Conservation (phyloP, 2,888 invertebrate species). For the Macroteleia sp. region DNA sequence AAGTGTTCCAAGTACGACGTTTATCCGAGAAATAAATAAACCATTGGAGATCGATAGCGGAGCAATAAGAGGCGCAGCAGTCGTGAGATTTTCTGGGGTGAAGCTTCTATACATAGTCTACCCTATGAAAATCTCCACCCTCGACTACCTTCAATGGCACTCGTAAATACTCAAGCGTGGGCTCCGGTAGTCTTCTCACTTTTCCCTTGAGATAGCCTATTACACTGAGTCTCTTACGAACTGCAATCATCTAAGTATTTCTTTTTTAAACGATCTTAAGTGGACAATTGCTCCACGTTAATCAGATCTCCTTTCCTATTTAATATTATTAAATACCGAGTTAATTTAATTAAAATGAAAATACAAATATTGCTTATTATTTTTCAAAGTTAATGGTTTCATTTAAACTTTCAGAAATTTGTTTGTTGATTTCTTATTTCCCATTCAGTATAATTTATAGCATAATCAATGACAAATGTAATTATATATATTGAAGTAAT, state of each 20-base stretch:
- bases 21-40: constrained; percentile 59
- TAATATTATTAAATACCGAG: too few species aligned
- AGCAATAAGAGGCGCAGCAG: constrained; percentile 39
- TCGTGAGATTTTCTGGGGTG: constrained; percentile 47
- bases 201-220: constrained; percentile 81
- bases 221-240: constrained; percentile 78
- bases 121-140: constrained; percentile 76
- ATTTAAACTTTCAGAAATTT: too few species aligned
- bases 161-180: constrained; percentile 81
- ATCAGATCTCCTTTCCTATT: too few species aligned
- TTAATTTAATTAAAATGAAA: too few species aligned
- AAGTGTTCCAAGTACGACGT: constrained; percentile 43
- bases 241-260: constrained; percentile 82
- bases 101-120: constrained; percentile 32
- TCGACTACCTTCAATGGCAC: constrained; percentile 74
- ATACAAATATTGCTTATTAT: too few species aligned
- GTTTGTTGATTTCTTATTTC: too few species aligned
- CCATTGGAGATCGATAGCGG: constrained; percentile 53
- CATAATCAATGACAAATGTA: neutral
- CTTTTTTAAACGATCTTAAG: constrained; percentile 69
- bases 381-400: too few species aligned
- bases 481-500: constrained; percentile 19
- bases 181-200: constrained; percentile 71
- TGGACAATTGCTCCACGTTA: constrained; percentile 66
- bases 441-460: too few species aligned